Conservation (phyloP, 2,113 vertebrate genomes). For the Brachypodius melanocephalos region DNA sequence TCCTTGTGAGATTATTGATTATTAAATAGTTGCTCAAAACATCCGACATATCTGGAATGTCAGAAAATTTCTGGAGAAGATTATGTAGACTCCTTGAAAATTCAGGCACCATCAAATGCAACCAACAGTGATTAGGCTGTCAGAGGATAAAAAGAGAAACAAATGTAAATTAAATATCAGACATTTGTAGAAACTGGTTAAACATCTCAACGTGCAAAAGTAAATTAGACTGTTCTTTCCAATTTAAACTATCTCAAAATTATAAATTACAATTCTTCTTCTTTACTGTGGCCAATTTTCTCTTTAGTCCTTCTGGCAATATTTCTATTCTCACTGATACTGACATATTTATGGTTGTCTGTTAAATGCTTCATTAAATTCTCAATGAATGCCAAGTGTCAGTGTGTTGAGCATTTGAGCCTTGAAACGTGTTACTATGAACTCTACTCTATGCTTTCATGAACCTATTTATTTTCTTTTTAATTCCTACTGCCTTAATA, state of each 20-base stretch:
- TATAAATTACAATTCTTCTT: not conserved
- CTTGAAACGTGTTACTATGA: not conserved
- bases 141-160: slow-evolving; percentile 39
- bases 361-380: not conserved
- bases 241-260: not conserved
- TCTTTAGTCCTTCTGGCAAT: not conserved
- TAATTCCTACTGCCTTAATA: not conserved
- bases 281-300: slow-evolving; percentile 2
- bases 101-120: slow-evolving; percentile 77
- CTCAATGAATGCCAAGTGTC: not conserved
- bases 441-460: not conserved
- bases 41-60: slow-evolving; percentile 74
- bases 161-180: slow-evolving; percentile 25
- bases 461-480: not conserved
- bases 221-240: slow-evolving; percentile 19
- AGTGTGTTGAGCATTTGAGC: not conserved
- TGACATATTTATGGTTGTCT: not conserved
- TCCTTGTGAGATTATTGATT: slow-evolving; percentile 78
- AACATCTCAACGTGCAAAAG: not conserved
- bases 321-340: not conserved
- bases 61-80: slow-evolving; percentile 78
- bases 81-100: slow-evolving; percentile 73
- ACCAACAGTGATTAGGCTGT: slow-evolving; percentile 80
- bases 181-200: slow-evolving; percentile 20
- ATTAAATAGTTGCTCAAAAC: slow-evolving; percentile 80